Percentiles rank a stretch among this genome's conserved stretches.
These are phyloP conservation scores for Lagenorhynchus albirostris DNA, from an alignment of 2,113 vertebrate species.

Conservation along the genomic window DNA sequence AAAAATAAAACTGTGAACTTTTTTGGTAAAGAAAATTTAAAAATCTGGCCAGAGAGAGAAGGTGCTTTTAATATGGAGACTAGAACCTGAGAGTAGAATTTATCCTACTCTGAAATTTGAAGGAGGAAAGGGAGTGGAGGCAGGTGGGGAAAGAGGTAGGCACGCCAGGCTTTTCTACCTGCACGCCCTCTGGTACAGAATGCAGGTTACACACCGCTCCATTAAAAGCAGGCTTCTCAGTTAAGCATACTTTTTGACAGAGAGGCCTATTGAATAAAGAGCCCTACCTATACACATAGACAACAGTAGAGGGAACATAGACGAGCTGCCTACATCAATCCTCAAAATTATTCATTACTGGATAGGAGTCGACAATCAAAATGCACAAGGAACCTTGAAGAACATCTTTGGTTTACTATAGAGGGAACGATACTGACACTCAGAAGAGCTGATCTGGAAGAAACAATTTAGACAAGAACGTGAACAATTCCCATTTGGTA, in stretches of 20 bases:
- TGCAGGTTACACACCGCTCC: too few relatives aligned
- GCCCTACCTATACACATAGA: not conserved
- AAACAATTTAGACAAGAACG: not conserved
- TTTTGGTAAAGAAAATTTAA: not conserved
- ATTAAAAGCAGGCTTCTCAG: not conserved
- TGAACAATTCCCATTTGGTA: not conserved
- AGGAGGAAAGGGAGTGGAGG: not conserved
- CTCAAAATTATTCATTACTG: not conserved
- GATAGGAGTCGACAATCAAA: not conserved
- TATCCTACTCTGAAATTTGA: not conserved
- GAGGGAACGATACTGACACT: not conserved
- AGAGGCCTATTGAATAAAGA: not conserved
- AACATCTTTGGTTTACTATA: not conserved
- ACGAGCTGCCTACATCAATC: not conserved
- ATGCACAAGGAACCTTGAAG: not conserved
- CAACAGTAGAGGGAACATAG: not conserved
- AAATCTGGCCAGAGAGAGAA: not conserved
- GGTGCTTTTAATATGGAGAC: not conserved
- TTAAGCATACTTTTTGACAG: not conserved
- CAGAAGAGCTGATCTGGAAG: not conserved
- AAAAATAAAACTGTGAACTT: not conserved
- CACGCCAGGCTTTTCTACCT: too few relatives aligned
- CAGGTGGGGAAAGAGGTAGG: rapidly evolving
- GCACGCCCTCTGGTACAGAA: too few relatives aligned
- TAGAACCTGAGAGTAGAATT: not conserved